Conservation (phyloP, 2,888 invertebrate genomes). For the Epistrophe eligans region DNA sequence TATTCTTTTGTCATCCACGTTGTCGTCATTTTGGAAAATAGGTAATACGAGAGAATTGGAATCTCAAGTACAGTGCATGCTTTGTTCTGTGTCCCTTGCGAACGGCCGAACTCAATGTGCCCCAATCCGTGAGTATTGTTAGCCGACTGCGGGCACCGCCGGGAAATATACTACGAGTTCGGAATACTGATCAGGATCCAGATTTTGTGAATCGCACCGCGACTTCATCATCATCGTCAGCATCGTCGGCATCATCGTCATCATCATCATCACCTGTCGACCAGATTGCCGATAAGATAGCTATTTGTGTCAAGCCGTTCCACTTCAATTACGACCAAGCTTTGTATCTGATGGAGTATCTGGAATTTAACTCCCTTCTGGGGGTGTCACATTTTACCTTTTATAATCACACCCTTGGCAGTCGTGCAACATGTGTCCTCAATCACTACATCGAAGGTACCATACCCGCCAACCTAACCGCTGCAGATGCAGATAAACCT, state of each 20-base stretch:
- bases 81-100: conserved; percentile 93
- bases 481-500: conserved; percentile 78
- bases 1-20: conserved; percentile 18
- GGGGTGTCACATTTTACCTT: conserved; percentile 95
- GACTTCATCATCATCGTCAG: conserved; percentile 60
- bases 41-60: conserved; percentile 97
- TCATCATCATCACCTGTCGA: conserved; percentile 77
- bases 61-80: conserved; percentile 95
- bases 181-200: conserved; percentile 85
- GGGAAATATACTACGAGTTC: conserved; percentile 87
- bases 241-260: conserved; percentile 74
- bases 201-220: conserved; percentile 79
- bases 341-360: conserved; percentile 93
- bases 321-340: conserved; percentile 95
- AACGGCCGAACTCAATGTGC: conserved; percentile 85
- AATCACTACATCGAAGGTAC: conserved; percentile 85
- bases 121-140: conserved; percentile 89
- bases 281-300: conserved; percentile 86
- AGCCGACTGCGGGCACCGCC: conserved; percentile 86
- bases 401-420: conserved; percentile 94
- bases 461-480: conserved; percentile 82
- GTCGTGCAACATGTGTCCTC: conserved; percentile 90
- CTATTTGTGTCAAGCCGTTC: conserved; percentile 95
- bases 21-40: conserved; percentile 77
- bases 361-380: conserved; percentile 92